Base-by-base conservation (phyloP, 2,888 invertebrate genomes). In the Merodon equestris region DNA sequence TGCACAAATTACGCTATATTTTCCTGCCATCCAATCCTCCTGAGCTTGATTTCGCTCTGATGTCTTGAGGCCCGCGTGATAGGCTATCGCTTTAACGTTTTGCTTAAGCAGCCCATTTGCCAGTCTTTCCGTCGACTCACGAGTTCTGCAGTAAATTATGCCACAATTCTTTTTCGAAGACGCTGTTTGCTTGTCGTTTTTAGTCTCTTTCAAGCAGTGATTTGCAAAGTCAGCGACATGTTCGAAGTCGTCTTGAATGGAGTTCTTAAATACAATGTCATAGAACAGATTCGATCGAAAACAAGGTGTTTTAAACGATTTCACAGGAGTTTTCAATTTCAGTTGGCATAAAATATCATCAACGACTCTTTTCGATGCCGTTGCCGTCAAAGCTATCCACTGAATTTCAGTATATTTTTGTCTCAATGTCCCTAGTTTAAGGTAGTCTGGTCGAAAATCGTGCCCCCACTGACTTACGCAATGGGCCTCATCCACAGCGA, bases 381-480 rank as follows among this genome's bases (percentile, higher is more conserved):
- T 99, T 0, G 99, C 99, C 7, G 99, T 99, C 50, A 99, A 90
- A 0, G 98, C 98, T 57, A 99, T 91, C 92, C 96, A 96, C 1
- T 96, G 94, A 72, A 97, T 91, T 63, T 91, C 90, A 63, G 91
- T 91, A 86, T 94, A 93, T 81, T 88, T 87, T 27, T 87, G 85
- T 63, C 94, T 90, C 47, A 96, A 89, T 9, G 89, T 86, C 0
- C 97, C 97, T 18, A 99, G 90, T 88, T 96, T 96, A 17, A 98
- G 90, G 88, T 98, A 99, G 88, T 97, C 97, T 0, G 97, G 97
- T 7, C 97, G 91, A 88, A 99, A 99, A 89, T 99, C 98, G 89
- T 99, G 99, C 0, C 99, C 99, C 99, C 99, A 99, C 85, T 99
- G 95, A 84, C 97, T 97, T 0, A 99, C 97, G 90, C 98, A 98